Evolutionary conservation across 2,888 invertebrate genomes (phyloP).

Genomic region (Drosophila subsilvestris): DNA sequence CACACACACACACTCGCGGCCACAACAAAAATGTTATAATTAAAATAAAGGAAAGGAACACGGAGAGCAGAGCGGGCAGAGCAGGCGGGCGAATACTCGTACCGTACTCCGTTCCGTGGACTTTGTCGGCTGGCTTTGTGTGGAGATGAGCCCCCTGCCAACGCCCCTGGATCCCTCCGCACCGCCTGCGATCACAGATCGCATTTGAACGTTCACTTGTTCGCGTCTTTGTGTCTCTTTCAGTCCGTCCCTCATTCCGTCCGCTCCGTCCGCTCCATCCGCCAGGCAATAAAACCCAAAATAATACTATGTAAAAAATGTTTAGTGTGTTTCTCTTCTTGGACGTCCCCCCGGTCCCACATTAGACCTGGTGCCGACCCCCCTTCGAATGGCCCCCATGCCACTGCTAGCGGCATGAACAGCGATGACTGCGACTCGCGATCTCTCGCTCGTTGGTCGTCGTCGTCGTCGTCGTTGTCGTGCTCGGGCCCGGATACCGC

Average conservation of each 20-base stretch:
- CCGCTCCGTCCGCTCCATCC: slow-evolving; percentile 21
- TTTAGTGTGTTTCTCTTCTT: slow-evolving; percentile 62
- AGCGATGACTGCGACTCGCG: slow-evolving; percentile 10
- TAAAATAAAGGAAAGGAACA: slow-evolving; percentile 63
- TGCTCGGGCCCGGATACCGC: slow-evolving; percentile 33
- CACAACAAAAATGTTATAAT: slow-evolving; percentile 51
- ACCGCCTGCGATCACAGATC: slow-evolving; percentile 38
- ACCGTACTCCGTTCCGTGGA: slow-evolving; percentile 44
- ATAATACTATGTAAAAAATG: slow-evolving; percentile 77
- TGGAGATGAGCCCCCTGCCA: slow-evolving; percentile 45
- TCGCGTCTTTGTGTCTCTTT: slow-evolving; percentile 35
- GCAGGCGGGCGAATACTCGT: slow-evolving; percentile 15
- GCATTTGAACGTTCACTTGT: slow-evolving; percentile 69
- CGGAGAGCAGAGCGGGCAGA: slow-evolving; percentile 28
- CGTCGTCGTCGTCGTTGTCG: slow-evolving; percentile 10
- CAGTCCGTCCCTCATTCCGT: neutral
- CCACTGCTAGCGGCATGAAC: slow-evolving; percentile 21
- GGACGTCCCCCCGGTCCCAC: neutral
- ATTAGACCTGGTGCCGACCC: neutral
- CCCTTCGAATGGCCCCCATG: neutral
- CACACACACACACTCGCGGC: neutral
- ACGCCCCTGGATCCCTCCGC: slow-evolving; percentile 11
- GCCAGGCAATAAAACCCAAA: slow-evolving; percentile 69
- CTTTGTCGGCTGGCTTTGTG: slow-evolving; percentile 69
- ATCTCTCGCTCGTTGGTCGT: slow-evolving; percentile 19